phyloP scores from a whole-genome alignment of 2,888 invertebrate genomes.

The Metalampra italica region DNA sequence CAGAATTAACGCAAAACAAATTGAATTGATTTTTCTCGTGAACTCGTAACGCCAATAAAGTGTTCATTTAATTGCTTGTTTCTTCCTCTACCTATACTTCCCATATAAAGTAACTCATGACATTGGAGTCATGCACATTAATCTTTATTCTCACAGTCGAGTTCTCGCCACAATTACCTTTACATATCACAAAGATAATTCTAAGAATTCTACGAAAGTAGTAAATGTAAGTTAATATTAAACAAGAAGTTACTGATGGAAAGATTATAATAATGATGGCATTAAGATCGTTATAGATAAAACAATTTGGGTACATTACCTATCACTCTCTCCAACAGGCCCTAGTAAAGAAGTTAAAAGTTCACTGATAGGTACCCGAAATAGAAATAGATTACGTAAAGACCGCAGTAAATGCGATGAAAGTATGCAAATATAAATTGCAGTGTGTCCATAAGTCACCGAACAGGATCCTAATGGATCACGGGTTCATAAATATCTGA shows the following conservation, averaged over 20 bases:
- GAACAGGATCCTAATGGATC: slow-evolving; percentile 6
- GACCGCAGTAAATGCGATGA: background rate
- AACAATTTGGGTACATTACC: background rate
- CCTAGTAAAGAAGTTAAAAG: too few relatives aligned
- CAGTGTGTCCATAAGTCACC: slow-evolving; percentile 11
- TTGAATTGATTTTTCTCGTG: too few relatives aligned
- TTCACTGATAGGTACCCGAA: too few relatives aligned
- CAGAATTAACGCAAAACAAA: too few relatives aligned
- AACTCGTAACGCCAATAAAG: background rate
- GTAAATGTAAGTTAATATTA: slow-evolving; percentile 1
- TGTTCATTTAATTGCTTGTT: background rate
- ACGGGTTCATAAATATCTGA: slow-evolving; percentile 18
- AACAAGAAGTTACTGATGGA: background rate
- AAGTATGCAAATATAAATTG: slow-evolving; percentile 13
- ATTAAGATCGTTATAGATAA: background rate
- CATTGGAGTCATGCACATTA: slow-evolving; percentile 3
- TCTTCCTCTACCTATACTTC: background rate
- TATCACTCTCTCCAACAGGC: too few relatives aligned
- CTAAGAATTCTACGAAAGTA: slow-evolving; percentile 9
- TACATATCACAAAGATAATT: slow-evolving; percentile 8
- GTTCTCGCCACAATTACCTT: slow-evolving; percentile 32
- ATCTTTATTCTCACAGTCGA: slow-evolving; percentile 36
- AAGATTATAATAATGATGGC: background rate
- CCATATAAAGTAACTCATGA: slow-evolving; percentile 4
- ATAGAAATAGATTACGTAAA: background rate